Base-by-base conservation (phyloP, 2,888 invertebrate genomes). In the Parelbella ahira region DNA sequence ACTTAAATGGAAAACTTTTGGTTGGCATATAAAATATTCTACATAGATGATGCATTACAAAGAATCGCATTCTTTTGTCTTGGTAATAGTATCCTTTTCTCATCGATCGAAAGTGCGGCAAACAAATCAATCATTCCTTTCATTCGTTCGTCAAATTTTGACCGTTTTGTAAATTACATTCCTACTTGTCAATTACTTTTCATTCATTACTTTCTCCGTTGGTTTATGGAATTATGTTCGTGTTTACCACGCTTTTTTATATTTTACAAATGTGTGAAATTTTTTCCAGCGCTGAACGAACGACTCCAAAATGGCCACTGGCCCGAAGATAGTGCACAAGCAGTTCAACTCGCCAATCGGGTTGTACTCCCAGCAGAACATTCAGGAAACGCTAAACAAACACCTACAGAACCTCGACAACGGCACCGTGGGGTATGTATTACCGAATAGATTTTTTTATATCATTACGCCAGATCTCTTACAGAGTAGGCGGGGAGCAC, bases 281-380 rank as follows among this genome's bases (percentile, higher is more conserved):
- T 42, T 45, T 45, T 84, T 86, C 44, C 83, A 87, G 87, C 86
- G 87, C 69, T 72, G 68, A 84, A 87, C 78, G 80, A 81, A 87
- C 87, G 87, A 87, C 74, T 67, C 59, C 68, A 90, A 87, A 74
- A 93, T 94, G 94, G 91, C 93, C 68, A 89, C 90, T 66, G 89
- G 90, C 81, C 90, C 89, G 63, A 90, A 92, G 64, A 87, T 95
- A 80, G 94, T 94, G 58, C 94, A 95, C 89, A 94, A 94, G 83
- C 95, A 96, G 84, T 96, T 95, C 89, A 96, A 96, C 87, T 93
- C 95, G 54, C 95, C 96, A 52, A 94, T 96, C 64, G 93, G 93
- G 71, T 88, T 96, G 43, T 96, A 96, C 78, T 95, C 95, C 20
- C 92, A 92, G 61, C 89, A 92, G 67, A 93, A 94, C 72, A 92